These are phyloP conservation scores for Acanthosoma haemorrhoidale DNA, from an alignment of 2,888 invertebrate genomes.

Conservation along the genomic window DNA sequence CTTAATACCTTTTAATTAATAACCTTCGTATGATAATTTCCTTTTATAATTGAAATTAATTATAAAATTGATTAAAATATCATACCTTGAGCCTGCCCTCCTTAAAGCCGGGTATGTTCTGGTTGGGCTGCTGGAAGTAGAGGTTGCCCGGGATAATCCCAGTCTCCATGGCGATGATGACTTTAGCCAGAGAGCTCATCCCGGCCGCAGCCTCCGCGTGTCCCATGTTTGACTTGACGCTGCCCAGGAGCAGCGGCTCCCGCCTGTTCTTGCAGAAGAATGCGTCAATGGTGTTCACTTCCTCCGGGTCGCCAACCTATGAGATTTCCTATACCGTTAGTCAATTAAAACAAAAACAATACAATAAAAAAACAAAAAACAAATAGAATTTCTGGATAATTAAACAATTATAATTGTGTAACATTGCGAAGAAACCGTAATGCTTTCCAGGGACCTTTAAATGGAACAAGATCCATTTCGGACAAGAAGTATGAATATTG, in stretches of 20 bases:
- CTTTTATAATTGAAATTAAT: no score
- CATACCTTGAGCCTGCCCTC: conserved; percentile 79
- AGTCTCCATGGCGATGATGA: conserved; percentile 86
- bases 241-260: conserved; percentile 81
- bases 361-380: no score
- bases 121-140: conserved; percentile 80
- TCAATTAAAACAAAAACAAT: not conserved
- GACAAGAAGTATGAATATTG: no score
- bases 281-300: conserved; percentile 89
- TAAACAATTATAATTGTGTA: no score
- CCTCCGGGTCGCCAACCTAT: conserved; percentile 94
- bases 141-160: conserved; percentile 86
- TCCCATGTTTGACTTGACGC: conserved; percentile 98
- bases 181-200: conserved; percentile 83
- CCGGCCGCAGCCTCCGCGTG: conserved; percentile 94
- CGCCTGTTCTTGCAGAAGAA: conserved; percentile 78
- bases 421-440: no score
- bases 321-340: no score
- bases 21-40: no score
- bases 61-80: no score
- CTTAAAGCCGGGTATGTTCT: conserved; percentile 80
- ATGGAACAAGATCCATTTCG: no score
- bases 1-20: not conserved
- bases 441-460: no score
- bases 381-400: no score